A percentile compares a stretch with the other conserved stretches of the same genome.
Evolutionary conservation across 1,140 invertebrate species (phyloP).

Genomic region (Wasmannia auropunctata): DNA sequence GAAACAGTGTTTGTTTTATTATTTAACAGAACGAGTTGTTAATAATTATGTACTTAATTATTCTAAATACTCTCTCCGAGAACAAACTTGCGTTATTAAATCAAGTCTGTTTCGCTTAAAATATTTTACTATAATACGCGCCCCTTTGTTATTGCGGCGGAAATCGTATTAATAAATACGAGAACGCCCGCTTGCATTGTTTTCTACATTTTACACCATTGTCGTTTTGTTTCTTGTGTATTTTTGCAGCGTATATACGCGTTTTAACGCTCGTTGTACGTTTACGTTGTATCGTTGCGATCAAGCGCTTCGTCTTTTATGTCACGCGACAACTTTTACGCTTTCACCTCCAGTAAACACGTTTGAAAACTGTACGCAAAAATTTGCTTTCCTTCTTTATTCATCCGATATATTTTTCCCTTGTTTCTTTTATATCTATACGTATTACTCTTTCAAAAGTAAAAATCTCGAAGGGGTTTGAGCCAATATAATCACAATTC

Average conservation of each 20-base stretch:
- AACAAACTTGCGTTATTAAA: conserved; percentile 1
- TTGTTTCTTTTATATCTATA: no score
- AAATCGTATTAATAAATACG: conserved; percentile 1
- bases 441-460: not conserved
- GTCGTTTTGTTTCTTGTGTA: not conserved
- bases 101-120: not conserved
- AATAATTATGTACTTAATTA: not conserved
- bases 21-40: not conserved
- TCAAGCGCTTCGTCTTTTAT: not conserved
- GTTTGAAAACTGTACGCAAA: not conserved
- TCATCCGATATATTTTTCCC: not conserved
- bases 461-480: conserved; percentile 3
- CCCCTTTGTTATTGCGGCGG: not conserved
- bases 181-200: not conserved
- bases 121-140: not conserved
- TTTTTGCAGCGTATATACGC: not conserved
- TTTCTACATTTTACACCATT: not conserved
- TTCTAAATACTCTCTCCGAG: not conserved
- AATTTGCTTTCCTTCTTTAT: not conserved
- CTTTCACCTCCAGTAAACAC: not conserved
- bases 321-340: not conserved
- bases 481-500: conserved; percentile 5
- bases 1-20: not conserved
- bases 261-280: not conserved
- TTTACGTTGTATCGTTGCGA: conserved; percentile 25